phyloP scores from a whole-genome alignment of 2,113 vertebrate genomes.

The Oplegnathus fasciatus region DNA sequence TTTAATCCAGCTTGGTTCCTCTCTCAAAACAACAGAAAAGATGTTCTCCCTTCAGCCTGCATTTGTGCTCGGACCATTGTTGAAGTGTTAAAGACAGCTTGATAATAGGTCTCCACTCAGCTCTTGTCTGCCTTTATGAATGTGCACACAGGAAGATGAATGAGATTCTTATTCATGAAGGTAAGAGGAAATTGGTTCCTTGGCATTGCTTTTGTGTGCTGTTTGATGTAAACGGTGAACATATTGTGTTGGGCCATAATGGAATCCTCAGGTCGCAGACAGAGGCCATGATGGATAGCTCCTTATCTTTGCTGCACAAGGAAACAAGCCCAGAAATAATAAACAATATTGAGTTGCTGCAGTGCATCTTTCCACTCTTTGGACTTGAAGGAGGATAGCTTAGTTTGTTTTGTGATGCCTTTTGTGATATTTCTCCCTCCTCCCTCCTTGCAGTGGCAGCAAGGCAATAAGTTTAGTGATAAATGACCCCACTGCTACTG shows the following conservation, averaged over 20 bases:
- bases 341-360: conserved; percentile 71
- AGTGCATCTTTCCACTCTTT: conserved; percentile 34
- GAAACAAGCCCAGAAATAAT: conserved; percentile 71
- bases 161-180: conserved; percentile 79
- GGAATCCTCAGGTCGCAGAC: conserved; percentile 71
- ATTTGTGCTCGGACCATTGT: conserved; percentile 29
- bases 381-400: conserved; percentile 47
- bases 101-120: conserved; percentile 72
- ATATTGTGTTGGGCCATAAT: conserved; percentile 76
- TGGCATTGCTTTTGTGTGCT: conserved; percentile 75
- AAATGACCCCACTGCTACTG: conserved; percentile 32
- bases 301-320: conserved; percentile 68
- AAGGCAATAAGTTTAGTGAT: conserved; percentile 69
- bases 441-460: conserved; percentile 10
- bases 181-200: conserved; percentile 81
- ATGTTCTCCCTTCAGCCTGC: conserved; percentile 12
- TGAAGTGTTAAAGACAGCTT: conserved; percentile 58
- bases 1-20: conserved; percentile 8
- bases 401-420: conserved; percentile 59
- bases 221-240: conserved; percentile 67
- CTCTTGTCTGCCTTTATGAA: conserved; percentile 72
- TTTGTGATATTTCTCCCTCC: conserved; percentile 47
- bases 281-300: conserved; percentile 72
- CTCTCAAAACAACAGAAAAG: conserved; percentile 36
- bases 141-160: conserved; percentile 74